Percentiles rank a stretch among this genome's conserved stretches.
These are phyloP conservation scores for Potorous gilbertii DNA, from an alignment of 2,797 vertebrate species.

Conservation along the genomic window DNA sequence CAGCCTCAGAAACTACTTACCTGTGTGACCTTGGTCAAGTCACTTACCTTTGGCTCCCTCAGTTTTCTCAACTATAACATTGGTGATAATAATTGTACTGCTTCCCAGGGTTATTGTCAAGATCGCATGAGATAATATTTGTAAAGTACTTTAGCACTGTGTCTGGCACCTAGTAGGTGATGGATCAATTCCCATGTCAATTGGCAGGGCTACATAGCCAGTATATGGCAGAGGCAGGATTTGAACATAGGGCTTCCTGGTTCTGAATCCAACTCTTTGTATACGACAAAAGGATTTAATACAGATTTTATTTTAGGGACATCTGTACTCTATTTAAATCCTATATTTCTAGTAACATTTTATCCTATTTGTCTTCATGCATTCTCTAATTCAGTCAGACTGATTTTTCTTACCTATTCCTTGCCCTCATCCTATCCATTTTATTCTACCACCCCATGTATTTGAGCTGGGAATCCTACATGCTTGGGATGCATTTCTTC, in stretches of 20 bases:
- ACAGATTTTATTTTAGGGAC: neutral
- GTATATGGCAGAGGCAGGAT: neutral
- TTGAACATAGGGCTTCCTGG: neutral
- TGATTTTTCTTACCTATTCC: neutral
- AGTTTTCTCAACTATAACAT: neutral
- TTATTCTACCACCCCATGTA: neutral
- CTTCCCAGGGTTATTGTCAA: neutral
- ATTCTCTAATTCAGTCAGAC: neutral
- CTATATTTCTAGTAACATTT: neutral
- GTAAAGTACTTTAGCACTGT: neutral
- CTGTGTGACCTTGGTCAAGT: neutral
- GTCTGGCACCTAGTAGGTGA: neutral
- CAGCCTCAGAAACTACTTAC: neutral
- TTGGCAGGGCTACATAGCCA: neutral
- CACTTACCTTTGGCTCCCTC: neutral
- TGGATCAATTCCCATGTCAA: neutral
- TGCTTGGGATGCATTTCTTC: neutral
- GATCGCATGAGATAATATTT: neutral
- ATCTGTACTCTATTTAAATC: neutral
- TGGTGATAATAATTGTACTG: neutral
- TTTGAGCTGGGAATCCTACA: neutral
- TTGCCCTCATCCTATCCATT: neutral
- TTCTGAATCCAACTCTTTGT: neutral
- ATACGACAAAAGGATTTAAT: neutral
- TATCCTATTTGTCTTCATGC: neutral